Evolutionary conservation across 2,797 vertebrate genomes (phyloP), one percentile per base, ranked within the genome.

Genomic region (Centropyge bicolor): DNA sequence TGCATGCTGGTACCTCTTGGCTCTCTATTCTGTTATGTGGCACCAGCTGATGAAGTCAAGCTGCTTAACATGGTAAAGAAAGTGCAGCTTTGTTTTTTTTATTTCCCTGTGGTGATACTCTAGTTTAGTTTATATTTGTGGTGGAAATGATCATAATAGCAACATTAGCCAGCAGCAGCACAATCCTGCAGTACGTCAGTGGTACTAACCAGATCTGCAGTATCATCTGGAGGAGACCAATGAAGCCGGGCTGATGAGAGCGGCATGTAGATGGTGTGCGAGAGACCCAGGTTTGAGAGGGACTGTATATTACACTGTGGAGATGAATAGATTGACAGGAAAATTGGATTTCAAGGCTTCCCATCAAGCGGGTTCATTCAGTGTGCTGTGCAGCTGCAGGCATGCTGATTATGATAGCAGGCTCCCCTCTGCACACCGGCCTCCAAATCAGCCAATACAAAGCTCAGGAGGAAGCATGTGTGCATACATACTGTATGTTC

Each of bases 301-400:
- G 59, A 62, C 61, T 52, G 55, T 49, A 17, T 55, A 22, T 24
- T 6, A 6, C 20, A 27, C 59, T 56, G 67, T 55, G 56, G 78
- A 85, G 73, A 78, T 70, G 10, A 65, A 74, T 61, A 67, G 67
- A 81, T 77, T 78, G 80, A 88, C 76, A 79, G 73, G 80, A 66
- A 91, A 89, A 89, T 90, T 84, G 76, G 66, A 90, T 90, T 90
- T 91, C 70, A 82, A 60, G 85, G 75, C 64, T 70, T 80, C 79
- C 65, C 76, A 82, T 82, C 78, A 82, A 86, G 85, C 74, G 63
- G 66, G 77, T 78, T 87, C 62, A 86, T 86, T 83, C 46, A 64
- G 76, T 35, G 76, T 20, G 9, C 63, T 55, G 72, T 45, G 40
- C 46, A 54, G 83, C 86, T 86, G 80, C 80, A 78, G 76, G 65